Conservation (phyloP, 2,888 invertebrate species). For the Melolontha melolontha region DNA sequence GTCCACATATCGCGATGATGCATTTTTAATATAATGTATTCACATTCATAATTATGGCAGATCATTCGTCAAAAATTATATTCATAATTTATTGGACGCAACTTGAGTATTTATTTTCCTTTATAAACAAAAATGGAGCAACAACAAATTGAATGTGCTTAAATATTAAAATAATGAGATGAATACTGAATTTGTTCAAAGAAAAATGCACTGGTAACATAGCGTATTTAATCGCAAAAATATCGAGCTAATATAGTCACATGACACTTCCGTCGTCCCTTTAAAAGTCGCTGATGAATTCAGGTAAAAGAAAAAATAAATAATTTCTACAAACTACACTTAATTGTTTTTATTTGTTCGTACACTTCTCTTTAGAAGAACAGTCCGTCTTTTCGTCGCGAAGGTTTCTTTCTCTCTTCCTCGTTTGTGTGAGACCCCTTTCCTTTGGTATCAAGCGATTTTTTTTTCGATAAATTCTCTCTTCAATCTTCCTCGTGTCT, state of each 20-base stretch:
- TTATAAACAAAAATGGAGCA: constrained; percentile 1
- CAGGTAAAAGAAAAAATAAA: constrained; percentile 18
- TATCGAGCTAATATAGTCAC: constrained; percentile 2
- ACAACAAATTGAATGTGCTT: constrained; percentile 6
- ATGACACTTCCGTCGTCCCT: constrained; percentile 14
- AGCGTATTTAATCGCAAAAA: constrained; percentile 7
- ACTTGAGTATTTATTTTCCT: constrained; percentile 16
- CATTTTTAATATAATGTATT: too few relatives aligned
- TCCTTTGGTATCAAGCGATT: constrained; percentile 32
- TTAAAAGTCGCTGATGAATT: constrained; percentile 1
- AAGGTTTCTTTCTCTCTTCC: too few relatives aligned
- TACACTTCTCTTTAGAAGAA: neutral
- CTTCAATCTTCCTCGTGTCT: constrained; percentile 45
- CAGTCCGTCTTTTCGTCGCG: too few relatives aligned
- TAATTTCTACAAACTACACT: constrained; percentile 39
- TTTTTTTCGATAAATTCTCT: neutral
- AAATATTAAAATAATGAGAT: constrained; percentile 5
- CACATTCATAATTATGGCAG: too few relatives aligned
- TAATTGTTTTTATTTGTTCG: constrained; percentile 39
- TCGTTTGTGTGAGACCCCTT: constrained; percentile 4
- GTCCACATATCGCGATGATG: neutral
- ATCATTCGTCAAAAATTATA: too few relatives aligned
- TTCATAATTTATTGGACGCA: constrained; percentile 13
- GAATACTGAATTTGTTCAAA: constrained; percentile 30
- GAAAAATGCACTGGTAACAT: constrained; percentile 33